Conservation (phyloP, 1,140 invertebrate species). For the Diplogasteroides magnus region DNA sequence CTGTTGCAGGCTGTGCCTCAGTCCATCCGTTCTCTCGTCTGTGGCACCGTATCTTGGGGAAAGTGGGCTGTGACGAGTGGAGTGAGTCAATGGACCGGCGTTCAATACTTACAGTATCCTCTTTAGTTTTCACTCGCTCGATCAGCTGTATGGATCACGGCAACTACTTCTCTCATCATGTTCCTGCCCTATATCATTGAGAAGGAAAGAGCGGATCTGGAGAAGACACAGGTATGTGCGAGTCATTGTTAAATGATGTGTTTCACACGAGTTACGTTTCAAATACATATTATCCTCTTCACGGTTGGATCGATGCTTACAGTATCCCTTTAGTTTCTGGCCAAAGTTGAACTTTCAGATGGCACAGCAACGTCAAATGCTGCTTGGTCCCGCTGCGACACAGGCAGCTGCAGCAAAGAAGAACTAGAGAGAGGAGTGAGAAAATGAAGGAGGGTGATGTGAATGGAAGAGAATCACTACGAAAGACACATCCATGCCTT, state of each 20-base stretch:
- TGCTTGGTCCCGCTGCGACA: conserved; percentile 43
- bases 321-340: no score
- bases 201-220: conserved; percentile 47
- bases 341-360: conserved; percentile 30
- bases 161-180: conserved; percentile 48
- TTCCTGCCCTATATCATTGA: conserved; percentile 51
- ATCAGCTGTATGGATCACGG: conserved; percentile 41
- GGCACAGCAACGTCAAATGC: conserved; percentile 53
- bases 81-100: not conserved
- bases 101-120: not conserved
- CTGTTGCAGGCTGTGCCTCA: conserved; percentile 37
- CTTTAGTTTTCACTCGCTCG: conserved; percentile 40
- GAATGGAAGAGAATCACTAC: no score
- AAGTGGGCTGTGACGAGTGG: not conserved
- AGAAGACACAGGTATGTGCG: conserved; percentile 44
- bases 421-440: not conserved
- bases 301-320: conserved; percentile 20
- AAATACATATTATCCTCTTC: conserved; percentile 8
- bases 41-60: conserved; percentile 22
- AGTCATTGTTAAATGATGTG: no score
- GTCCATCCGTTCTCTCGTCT: conserved; percentile 25
- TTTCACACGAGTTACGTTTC: not conserved
- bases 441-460: no score
- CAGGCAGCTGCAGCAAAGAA: conserved; percentile 15
- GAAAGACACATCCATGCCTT: no score